Conservation (phyloP, 1,140 invertebrate genomes). For the Lepidurus apus region DNA sequence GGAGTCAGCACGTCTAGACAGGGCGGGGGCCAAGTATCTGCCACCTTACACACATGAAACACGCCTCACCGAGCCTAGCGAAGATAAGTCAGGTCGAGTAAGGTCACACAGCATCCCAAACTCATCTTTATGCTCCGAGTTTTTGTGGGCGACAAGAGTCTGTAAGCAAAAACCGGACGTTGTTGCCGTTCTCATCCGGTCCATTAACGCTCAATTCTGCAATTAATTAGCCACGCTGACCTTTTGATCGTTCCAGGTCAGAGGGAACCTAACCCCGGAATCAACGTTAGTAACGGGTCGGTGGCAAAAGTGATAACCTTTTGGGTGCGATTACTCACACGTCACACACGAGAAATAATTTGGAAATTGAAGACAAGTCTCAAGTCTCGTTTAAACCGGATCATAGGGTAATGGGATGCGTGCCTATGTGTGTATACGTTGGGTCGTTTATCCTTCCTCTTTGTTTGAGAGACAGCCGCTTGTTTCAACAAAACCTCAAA, state of each 20-base stretch:
- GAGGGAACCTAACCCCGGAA: neutral
- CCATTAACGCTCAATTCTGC: neutral
- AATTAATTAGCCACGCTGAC: neutral
- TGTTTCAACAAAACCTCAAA: constrained; percentile 14
- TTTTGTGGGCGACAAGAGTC: neutral
- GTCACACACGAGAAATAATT: no score
- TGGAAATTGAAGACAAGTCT: no score
- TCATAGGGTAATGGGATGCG: constrained; percentile 3
- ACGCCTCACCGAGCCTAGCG: neutral
- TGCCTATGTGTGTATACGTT: neutral
- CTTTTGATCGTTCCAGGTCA: constrained; percentile 18
- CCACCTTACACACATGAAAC: neutral
- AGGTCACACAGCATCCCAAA: constrained; percentile 17
- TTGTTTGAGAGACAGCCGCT: neutral
- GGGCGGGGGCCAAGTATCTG: neutral
- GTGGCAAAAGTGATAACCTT: neutral
- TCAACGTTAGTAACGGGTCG: neutral
- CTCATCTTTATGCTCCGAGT: neutral
- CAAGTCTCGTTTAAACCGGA: neutral
- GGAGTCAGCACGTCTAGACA: constrained; percentile 21
- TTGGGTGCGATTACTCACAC: neutral
- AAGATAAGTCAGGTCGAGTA: constrained; percentile 11
- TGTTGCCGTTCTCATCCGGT: neutral
- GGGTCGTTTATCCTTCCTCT: no score
- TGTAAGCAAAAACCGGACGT: constrained; percentile 1